These are phyloP conservation scores for Cathartes aura DNA, from an alignment of 2,113 vertebrate genomes.

Conservation along the genomic window DNA sequence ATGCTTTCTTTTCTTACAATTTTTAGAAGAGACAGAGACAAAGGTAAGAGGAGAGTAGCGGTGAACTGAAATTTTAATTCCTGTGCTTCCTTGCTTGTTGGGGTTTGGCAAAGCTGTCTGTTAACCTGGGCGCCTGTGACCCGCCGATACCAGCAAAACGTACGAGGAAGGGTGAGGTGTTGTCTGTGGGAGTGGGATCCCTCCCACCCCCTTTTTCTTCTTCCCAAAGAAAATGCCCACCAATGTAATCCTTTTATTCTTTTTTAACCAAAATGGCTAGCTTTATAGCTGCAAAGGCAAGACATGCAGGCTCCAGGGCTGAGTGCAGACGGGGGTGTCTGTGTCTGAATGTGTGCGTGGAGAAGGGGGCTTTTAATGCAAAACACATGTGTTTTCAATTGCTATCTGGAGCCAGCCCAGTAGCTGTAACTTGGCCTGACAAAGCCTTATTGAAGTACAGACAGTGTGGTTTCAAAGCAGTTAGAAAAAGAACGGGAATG, in stretches of 20 bases:
- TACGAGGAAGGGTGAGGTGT: not conserved
- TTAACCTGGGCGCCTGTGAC: not conserved
- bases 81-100: not conserved
- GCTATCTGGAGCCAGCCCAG: slow-evolving; percentile 84
- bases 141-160: not conserved
- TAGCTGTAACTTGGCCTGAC: slow-evolving; percentile 78
- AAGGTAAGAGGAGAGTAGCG: slow-evolving; percentile 23
- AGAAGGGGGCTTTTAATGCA: slow-evolving; percentile 71
- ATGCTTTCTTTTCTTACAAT: slow-evolving; percentile 30
- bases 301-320: not conserved
- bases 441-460: slow-evolving; percentile 78
- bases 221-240: not conserved
- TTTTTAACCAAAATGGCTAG: not conserved
- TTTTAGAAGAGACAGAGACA: slow-evolving; percentile 40
- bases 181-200: not conserved
- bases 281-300: not conserved
- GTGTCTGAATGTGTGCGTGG: not conserved
- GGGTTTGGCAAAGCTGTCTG: not conserved
- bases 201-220: not conserved
- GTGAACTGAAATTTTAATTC: slow-evolving; percentile 25
- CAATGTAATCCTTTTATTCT: not conserved
- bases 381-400: slow-evolving; percentile 87
- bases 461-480: slow-evolving; percentile 81
- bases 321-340: not conserved
- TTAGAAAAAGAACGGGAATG: slow-evolving; percentile 78